Evolutionary conservation across 2,888 invertebrate species (phyloP).

Genomic region (Pseudococcus viburni): DNA sequence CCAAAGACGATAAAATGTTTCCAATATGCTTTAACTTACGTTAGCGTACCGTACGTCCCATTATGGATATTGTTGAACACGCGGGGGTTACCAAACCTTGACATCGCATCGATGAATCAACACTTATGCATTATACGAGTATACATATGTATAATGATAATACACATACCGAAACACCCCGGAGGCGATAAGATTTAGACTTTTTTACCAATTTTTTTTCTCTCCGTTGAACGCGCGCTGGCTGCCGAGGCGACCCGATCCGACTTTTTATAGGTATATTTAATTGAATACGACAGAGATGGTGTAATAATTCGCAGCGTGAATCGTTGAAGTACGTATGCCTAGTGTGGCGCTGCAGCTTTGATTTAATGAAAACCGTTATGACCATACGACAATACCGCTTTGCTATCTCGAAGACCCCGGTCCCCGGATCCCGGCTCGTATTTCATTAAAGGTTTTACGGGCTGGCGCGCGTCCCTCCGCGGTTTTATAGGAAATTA

Average conservation of each 20-base stretch:
- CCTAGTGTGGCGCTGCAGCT: background rate
- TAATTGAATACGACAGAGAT: slow-evolving; percentile 27
- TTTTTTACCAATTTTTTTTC: slow-evolving; percentile 8
- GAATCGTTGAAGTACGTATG: background rate
- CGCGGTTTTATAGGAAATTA: slow-evolving; percentile 50
- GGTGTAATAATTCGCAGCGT: slow-evolving; percentile 49
- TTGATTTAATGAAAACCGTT: slow-evolving; percentile 44
- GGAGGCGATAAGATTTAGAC: background rate
- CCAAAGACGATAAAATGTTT: slow-evolving; percentile 55
- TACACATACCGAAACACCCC: background rate
- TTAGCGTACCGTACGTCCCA: background rate
- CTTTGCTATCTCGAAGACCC: background rate
- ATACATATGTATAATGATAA: background rate
- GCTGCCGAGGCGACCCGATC: background rate
- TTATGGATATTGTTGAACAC: slow-evolving; percentile 61
- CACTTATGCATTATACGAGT: background rate
- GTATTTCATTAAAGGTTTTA: slow-evolving; percentile 13
- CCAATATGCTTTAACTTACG: background rate
- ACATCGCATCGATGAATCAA: slow-evolving; percentile 52
- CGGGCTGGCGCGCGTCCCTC: background rate
- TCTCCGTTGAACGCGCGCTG: background rate
- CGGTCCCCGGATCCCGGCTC: background rate
- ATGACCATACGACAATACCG: slow-evolving; percentile 26
- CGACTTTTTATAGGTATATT: background rate
- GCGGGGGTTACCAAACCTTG: slow-evolving; percentile 64